Evolutionary conservation across 2,113 vertebrate genomes (phyloP).

Genomic region (Willisornis vidua): DNA sequence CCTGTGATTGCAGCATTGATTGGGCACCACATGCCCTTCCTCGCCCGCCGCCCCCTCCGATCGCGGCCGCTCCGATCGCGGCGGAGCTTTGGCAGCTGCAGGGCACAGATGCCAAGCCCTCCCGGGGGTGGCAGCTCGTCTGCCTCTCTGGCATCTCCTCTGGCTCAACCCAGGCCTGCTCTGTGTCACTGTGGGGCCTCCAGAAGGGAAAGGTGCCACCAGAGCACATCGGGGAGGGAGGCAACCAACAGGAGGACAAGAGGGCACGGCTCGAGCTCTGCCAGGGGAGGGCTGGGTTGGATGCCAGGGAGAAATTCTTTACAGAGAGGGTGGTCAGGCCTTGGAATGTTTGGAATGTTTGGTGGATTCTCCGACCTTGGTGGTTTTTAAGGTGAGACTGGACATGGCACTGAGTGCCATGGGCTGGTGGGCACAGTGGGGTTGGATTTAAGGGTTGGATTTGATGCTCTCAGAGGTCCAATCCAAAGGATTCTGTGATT

Average conservation of each 20-base stretch:
- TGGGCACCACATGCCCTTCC: background rate
- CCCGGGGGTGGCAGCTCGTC: background rate
- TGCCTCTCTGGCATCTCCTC: slow-evolving; percentile 6
- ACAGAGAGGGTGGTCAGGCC: too few relatives aligned
- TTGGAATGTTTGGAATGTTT: too few relatives aligned
- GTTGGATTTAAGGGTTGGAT: too few relatives aligned
- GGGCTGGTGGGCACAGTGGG: too few relatives aligned
- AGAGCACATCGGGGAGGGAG: background rate
- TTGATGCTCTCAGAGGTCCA: too few relatives aligned
- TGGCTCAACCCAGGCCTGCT: background rate
- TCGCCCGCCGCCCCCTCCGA: background rate
- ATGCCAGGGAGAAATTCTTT: too few relatives aligned
- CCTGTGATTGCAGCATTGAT: background rate
- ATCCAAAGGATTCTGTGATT: too few relatives aligned
- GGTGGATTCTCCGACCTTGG: too few relatives aligned
- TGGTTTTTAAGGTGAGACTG: too few relatives aligned
- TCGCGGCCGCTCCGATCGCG: background rate
- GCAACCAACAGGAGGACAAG: background rate
- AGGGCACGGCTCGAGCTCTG: too few relatives aligned
- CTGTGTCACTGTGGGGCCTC: background rate
- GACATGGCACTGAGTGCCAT: too few relatives aligned
- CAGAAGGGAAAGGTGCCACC: background rate
- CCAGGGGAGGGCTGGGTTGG: too few relatives aligned
- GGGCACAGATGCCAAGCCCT: background rate
- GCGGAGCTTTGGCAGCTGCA: background rate